Evolutionary conservation across 2,113 vertebrate genomes (phyloP), one percentile per base, ranked within the genome.

Genomic region (Cynoglossus semilaevis): DNA sequence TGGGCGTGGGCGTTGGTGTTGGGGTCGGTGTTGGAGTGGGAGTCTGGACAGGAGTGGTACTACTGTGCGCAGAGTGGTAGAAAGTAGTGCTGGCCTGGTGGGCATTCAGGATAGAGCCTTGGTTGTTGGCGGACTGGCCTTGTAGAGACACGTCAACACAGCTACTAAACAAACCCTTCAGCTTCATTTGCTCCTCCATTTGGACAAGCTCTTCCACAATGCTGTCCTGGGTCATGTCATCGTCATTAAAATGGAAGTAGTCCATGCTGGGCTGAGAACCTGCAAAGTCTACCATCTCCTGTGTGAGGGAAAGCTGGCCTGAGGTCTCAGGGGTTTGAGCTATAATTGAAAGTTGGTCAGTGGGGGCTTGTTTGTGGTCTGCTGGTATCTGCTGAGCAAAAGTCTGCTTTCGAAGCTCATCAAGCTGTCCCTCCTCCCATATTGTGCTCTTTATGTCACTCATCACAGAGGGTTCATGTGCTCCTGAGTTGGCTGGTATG

Each of bases 101-200:
- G 67, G 93, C 87, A 36, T 91, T 87, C 36, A 95, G 69, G 0
- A 94, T 83, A 15, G 93, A 85, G 82, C 90, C 91, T 67, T 91
- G 93, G 61, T 55, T 74, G 76, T 37, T 85, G 35, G 91, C 50
- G 0, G 91, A 81, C 83, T 94, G 95, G 75, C 81, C 89, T 86
- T 93, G 94, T 58, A 96, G 89, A 2, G 93, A 79, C 77, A 95
- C 91, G 15, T 94, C 94, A 11, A 96, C 90, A 61, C 93, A 96
- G 66, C 87, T 89, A 13, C 64, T 12, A 19, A 88, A 88, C 35
- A 87, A 83, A 65, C 80, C 92, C 85, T 93, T 94, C 85, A 97
- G 89, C 40, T 96, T 94, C 95, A 99, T 99, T 63, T 99, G 97
- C 89, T 98, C 95, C 75, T 98, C 97, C 96, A 99, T 98, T 70